Percentiles rank a stretch among this genome's conserved stretches.
Conservation (phyloP, 2,888 invertebrate genomes). For the Rhamphomyia laevipes region DNA sequence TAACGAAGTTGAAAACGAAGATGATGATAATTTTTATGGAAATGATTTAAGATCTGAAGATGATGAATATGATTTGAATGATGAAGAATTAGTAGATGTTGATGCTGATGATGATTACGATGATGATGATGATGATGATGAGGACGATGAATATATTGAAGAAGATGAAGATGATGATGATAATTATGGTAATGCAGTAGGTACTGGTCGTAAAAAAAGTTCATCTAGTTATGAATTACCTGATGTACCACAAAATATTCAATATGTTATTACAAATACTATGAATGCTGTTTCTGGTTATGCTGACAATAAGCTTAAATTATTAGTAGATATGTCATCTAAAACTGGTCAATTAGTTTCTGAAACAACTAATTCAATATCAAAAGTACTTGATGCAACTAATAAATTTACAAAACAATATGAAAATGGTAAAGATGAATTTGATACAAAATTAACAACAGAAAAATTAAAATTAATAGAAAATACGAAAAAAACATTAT, state of each 20-base stretch:
- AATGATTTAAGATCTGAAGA: not conserved
- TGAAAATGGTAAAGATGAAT: slow-evolving; percentile 3
- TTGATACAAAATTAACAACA: not conserved
- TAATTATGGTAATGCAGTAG: too few relatives aligned
- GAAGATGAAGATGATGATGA: not conserved
- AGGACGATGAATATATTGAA: not conserved
- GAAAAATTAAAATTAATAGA: slow-evolving; percentile 8
- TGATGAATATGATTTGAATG: not conserved
- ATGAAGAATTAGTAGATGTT: not conserved
- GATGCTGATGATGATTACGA: not conserved
- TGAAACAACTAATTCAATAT: slow-evolving; percentile 6
- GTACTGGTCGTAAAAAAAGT: not conserved
- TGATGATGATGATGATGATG: not conserved
- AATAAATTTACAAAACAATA: slow-evolving; percentile 2
- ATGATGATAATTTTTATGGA: not conserved
- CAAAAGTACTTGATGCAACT: slow-evolving; percentile 2
- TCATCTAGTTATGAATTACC: too few relatives aligned
- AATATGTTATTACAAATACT: not conserved
- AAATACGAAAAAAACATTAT: slow-evolving; percentile 6
- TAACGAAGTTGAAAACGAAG: not conserved
- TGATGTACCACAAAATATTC: not conserved
- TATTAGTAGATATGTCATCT: slow-evolving; percentile 6
- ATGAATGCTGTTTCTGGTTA: not conserved
- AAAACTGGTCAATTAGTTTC: slow-evolving; percentile 5
- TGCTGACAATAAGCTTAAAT: slow-evolving; percentile 2